A percentile compares a stretch with the other conserved stretches of the same genome.
Conservation (phyloP, 2,797 vertebrate species). For the Pterois miles region DNA sequence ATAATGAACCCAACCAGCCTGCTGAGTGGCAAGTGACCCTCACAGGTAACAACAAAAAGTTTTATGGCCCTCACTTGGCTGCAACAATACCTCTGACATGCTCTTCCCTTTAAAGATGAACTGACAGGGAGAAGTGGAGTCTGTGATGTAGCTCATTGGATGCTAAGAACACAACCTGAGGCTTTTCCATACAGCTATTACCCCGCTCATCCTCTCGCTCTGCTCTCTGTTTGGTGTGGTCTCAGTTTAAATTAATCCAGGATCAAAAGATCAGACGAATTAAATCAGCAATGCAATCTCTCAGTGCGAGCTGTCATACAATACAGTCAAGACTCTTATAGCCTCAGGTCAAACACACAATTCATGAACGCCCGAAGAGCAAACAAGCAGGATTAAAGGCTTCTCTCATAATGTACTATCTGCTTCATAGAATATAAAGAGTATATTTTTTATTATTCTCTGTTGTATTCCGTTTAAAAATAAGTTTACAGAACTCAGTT, state of each 20-base stretch:
- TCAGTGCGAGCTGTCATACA: constrained; percentile 27
- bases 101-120: constrained; percentile 8
- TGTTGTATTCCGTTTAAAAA: not conserved
- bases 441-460: not conserved
- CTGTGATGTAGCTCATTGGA: constrained; percentile 25
- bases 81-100: not conserved
- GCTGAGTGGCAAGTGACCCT: too few relatives aligned
- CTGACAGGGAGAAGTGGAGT: constrained; percentile 10
- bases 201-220: not conserved
- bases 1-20: too few relatives aligned
- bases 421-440: not conserved
- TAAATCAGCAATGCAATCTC: constrained; percentile 21
- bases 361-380: constrained; percentile 28
- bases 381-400: constrained; percentile 48
- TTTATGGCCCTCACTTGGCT: too few relatives aligned
- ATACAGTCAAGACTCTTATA: constrained; percentile 13
- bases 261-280: constrained; percentile 57
- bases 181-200: not conserved
- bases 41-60: too few relatives aligned
- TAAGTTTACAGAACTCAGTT: not conserved
- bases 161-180: constrained; percentile 19
- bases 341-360: constrained; percentile 55
- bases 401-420: not conserved
- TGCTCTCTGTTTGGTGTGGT: not conserved
- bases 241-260: constrained; percentile 25